Evolutionary conservation across 1,140 invertebrate species (phyloP), one percentile per base, ranked within the genome.

Genomic region (Leptonema lineaticorne): DNA sequence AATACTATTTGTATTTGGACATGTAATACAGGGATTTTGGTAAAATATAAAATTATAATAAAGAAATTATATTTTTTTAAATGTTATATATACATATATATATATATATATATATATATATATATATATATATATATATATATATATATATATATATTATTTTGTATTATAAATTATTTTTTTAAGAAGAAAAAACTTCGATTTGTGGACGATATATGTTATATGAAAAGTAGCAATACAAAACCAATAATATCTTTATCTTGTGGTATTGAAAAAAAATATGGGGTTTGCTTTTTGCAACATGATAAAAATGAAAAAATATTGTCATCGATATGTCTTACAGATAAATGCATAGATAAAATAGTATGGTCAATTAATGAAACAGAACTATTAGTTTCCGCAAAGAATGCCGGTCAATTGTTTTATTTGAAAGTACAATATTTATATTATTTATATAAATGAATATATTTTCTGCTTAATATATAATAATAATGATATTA

Each of bases 381-480:
- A 4, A 75, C 76, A 24, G 71, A 78, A 3, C 20, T 83, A 26
- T 74, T 78, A 3, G 78, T 77, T 1, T 78, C 75, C 0, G 79
- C 80, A 14, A 77, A 78, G 76, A 77, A 77, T 18, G 50, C 27
- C 24, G 81, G 81, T 27, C 79, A 82, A 69, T 76, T 82, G 18
- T 82, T 82, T 71, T 77, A 81, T 63, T 75, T 78, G 20, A 75
- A 78, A 74, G 81, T 81, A 50, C 16, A 46, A 3, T 46, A 9
- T 16, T 20, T 50, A 45, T 24, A 50, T 14, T 20, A 20, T 50
- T 20, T 33, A 33, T 33, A 33, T 33, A 11, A 5, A 33, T 33
- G 30, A 6, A 33, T 33, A 11, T 33, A 33, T 33, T 11, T 33
- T 33, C 11, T 33, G 11, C 30, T 33, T 11, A 33, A 33, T 33